Evolutionary conservation across 2,797 vertebrate species (phyloP).

Genomic region (Acanthis flammea): DNA sequence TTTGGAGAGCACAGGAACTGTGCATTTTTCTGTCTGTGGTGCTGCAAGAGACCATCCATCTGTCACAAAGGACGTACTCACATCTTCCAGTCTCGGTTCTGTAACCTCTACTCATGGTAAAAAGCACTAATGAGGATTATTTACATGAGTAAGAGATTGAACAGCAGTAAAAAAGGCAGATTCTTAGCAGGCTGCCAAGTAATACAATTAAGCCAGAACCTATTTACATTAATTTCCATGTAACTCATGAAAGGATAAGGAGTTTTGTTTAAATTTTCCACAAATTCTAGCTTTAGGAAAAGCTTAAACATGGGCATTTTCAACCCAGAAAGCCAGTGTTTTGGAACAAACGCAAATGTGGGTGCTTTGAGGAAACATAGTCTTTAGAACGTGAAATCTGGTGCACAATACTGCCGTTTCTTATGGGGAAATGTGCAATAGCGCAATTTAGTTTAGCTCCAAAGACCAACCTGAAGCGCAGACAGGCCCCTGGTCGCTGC

Average conservation of each 20-base stretch:
- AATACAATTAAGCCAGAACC: not conserved
- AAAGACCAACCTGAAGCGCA: not conserved
- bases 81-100: not conserved
- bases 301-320: not conserved
- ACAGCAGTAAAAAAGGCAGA: not conserved
- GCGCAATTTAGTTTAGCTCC: no score
- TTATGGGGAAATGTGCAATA: not conserved
- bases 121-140: not conserved
- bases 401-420: not conserved
- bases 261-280: not conserved
- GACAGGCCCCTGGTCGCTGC: not conserved
- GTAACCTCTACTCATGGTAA: not conserved
- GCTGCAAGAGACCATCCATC: not conserved
- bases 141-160: not conserved
- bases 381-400: not conserved
- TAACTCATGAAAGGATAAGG: not conserved
- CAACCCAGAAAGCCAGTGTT: not conserved
- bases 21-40: not conserved
- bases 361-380: not conserved
- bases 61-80: fast-evolving
- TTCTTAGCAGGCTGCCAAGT: not conserved
- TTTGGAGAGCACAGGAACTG: not conserved
- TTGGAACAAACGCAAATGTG: not conserved
- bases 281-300: not conserved
- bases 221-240: not conserved